Base-by-base conservation (phyloP, 92 coral and sea anemone genomes). In the Isaurus tuberculatus region DNA sequence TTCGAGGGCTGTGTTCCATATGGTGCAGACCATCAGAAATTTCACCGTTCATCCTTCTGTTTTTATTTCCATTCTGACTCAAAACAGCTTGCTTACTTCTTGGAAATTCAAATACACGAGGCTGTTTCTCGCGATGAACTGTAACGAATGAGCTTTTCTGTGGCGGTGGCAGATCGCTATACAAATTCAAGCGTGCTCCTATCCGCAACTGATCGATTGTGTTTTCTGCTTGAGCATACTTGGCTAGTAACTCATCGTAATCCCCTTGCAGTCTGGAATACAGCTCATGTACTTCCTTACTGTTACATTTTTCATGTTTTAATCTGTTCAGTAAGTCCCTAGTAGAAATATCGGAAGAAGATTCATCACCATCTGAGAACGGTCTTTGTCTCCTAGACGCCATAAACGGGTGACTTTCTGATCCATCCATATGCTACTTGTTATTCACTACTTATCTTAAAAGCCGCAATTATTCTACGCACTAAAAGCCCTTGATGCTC, bases 191-290 rank as follows among this genome's bases (percentile, higher is more conserved):
- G 55, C 92, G 94, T 9, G 99, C 98, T 65, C 99, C 99, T 36
- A 94, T 97, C 77, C 94, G 79, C 68, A 97, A 89, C 79, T 94
- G 95, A 86, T 97, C 99, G 26, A 97, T 97, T 7, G 98, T 97
- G 84, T 97, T 97, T 86, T 97, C 99, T 31, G 99, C 99, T 84
- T 92, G 97, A 0, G 99, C 99, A 83, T 92, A 91, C 60, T 91
- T 90, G 34, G 94, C 92, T 43, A 97, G 90, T 13, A 97, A 86
- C 49, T 97, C 91, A 79, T 94, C 97, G 90, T 97, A 97, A 36
- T 97, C 98, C 53, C 90, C 88, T 61, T 94, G 98, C 31, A 97
- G 86, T 70, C 97, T 86, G 83, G 89, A 80, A 81, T 94, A 92
- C 29, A 94, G 80, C 75, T 94, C 93, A 80, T 88, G 89, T 0